Base-by-base conservation (phyloP, 2,888 invertebrate genomes). In the Cryptus viduatorius region DNA sequence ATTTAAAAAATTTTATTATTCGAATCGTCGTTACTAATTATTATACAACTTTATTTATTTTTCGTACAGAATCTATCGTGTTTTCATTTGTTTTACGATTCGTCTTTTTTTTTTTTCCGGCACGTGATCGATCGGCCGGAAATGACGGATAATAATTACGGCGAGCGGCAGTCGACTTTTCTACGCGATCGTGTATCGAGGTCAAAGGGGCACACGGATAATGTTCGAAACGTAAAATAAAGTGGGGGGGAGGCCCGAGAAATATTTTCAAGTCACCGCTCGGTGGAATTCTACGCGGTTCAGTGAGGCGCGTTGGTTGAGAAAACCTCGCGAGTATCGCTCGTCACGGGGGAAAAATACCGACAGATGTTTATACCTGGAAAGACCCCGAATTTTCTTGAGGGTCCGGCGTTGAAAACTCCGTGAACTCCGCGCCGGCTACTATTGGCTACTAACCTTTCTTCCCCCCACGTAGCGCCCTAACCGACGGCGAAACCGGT, bases 341-440 rank as follows among this genome's bases (percentile, higher is more conserved):
- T 61, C 59, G 59, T 61, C 59, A 14, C 19, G 73, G 48, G 44
- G 44, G 59, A 59, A 64, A 75, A 75, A 46, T 8, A 64, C 67
- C 77, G 78, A 84, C 84, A 84, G 84, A 84, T 84, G 84, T 84
- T 84, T 81, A 73, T 84, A 84, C 84, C 84, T 84, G 84, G 53
- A 72, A 73, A 61, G 68, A 67, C 29, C 53, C 37, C 46, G 24
- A 46, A 78, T 81, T 84, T 81, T 84, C 81, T 84, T 59, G 29
- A 67, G 79, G 76, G 75, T 65, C 68, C 68, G 53, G 29, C 59
- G 12, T 42, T 48, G 46, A 73, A 73, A 81, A 84, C 46, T 81
- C 73, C 53, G 46, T 24, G 50, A 77, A 48, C 37, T 8, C 7
- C 37, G 16, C 73, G n/a, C 68, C 14, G 67, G 19, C 73, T 59